Evolutionary conservation across 2,113 vertebrate genomes (phyloP).

Genomic region (Chionodraco myersi): DNA sequence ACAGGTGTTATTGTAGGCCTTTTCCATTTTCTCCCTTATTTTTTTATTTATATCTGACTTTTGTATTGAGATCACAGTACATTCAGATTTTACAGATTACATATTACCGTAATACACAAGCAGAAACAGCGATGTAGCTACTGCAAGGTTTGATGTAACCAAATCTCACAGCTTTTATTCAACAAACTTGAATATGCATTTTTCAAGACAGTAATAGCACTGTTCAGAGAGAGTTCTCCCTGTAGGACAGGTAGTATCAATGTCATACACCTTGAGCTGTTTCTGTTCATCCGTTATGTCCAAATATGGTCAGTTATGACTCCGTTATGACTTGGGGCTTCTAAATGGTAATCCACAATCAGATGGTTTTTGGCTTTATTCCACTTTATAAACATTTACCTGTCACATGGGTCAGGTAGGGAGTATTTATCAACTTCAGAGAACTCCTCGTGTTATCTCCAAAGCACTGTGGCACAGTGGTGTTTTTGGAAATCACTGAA

Average conservation of each 20-base stretch:
- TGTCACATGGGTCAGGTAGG: neutral
- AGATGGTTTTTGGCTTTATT: no score
- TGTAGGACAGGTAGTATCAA: no score
- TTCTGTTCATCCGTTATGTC: no score
- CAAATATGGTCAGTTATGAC: no score
- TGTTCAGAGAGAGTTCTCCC: no score
- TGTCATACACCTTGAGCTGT: no score
- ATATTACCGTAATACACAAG: neutral
- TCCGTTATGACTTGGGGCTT: no score
- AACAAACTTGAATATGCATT: no score
- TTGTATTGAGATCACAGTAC: conserved; percentile 14
- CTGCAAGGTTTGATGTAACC: neutral
- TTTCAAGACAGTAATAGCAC: no score
- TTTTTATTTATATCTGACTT: neutral
- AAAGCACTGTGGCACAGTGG: neutral
- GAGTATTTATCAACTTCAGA: neutral
- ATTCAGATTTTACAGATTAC: neutral
- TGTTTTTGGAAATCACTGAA: conserved; percentile 1
- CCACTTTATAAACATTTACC: no score
- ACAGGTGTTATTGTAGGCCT: neutral
- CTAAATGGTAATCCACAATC: no score
- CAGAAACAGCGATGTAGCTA: neutral
- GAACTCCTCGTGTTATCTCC: neutral
- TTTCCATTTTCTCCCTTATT: neutral
- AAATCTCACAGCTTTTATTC: neutral